phyloP scores from a whole-genome alignment of 1,140 invertebrate genomes.

The Stegodyphus mimosarum region DNA sequence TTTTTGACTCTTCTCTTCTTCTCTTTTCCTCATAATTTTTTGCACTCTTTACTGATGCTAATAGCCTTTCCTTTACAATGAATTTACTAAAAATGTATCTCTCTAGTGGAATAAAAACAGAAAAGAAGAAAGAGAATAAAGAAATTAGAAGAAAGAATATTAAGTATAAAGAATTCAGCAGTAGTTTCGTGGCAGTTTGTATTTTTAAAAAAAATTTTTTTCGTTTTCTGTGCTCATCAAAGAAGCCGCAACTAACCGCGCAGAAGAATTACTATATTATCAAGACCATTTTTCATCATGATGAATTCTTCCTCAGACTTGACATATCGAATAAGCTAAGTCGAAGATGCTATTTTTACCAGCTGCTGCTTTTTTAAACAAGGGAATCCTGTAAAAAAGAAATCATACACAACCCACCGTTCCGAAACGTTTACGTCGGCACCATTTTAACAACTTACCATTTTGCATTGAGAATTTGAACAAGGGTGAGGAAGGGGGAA shows the following conservation, averaged over 20 bases:
- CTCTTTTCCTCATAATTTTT: too few relatives aligned
- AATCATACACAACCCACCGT: conserved; percentile 13
- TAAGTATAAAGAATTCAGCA: too few relatives aligned
- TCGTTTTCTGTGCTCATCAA: not conserved
- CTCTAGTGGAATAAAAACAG: too few relatives aligned
- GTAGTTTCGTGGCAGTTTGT: too few relatives aligned
- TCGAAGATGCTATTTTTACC: conserved; percentile 33
- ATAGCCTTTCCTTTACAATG: too few relatives aligned
- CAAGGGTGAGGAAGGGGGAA: too few relatives aligned
- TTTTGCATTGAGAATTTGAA: conserved; percentile 27
- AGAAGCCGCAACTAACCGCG: not conserved
- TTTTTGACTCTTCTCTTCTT: too few relatives aligned
- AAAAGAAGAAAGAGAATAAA: too few relatives aligned
- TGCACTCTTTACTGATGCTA: too few relatives aligned
- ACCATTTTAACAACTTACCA: conserved; percentile 54
- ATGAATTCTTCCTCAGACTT: conserved; percentile 33
- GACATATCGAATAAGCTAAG: conserved; percentile 31
- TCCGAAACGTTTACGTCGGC: conserved; percentile 55
- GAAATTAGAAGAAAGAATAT: too few relatives aligned
- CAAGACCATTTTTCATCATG: conserved; percentile 28
- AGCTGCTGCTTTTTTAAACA: not conserved
- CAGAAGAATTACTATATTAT: not conserved
- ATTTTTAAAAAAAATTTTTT: too few relatives aligned
- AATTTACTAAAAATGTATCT: too few relatives aligned
- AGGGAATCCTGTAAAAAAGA: conserved; percentile 2